Conservation (phyloP, 2,797 vertebrate genomes). For the Parotocinclus haroldoi region DNA sequence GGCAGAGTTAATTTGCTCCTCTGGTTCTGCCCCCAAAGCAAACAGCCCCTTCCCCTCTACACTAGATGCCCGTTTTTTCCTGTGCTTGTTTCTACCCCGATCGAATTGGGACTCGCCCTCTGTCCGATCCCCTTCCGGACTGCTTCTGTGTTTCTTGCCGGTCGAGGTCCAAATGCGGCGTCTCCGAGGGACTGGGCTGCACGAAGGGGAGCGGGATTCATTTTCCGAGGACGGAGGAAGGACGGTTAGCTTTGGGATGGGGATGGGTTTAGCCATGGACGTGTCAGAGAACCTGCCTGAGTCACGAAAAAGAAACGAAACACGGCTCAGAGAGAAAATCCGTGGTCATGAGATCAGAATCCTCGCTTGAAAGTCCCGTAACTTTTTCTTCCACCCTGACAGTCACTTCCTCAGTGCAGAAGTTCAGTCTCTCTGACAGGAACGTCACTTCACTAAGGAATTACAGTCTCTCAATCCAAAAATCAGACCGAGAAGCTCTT, state of each 20-base stretch:
- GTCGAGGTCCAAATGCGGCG: slow-evolving; percentile 49
- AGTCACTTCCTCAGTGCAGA: no score
- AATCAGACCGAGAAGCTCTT: no score
- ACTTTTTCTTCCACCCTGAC: no score
- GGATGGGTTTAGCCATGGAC: slow-evolving; percentile 53
- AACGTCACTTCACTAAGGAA: no score
- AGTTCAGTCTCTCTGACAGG: no score
- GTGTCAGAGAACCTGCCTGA: neutral
- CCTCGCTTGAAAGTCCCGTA: no score
- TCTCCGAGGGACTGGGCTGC: slow-evolving; percentile 61
- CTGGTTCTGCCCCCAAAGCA: neutral
- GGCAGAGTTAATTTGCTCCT: slow-evolving; percentile 43
- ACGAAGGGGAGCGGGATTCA: slow-evolving; percentile 73
- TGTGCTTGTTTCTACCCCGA: neutral
- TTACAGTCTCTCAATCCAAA: no score
- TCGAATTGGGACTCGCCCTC: slow-evolving; percentile 39
- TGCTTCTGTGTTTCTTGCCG: slow-evolving; percentile 49
- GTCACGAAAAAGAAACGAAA: neutral
- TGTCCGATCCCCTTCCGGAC: neutral
- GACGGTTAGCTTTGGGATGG: slow-evolving; percentile 65
- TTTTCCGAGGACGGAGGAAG: slow-evolving; percentile 72
- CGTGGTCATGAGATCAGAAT: no score
- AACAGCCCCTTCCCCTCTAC: slow-evolving; percentile 18
- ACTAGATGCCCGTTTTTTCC: slow-evolving; percentile 39
- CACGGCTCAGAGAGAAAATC: no score